Percentiles rank a stretch among this genome's conserved stretches.
Conservation (phyloP, 2,797 vertebrate genomes). For the Manis javanica region DNA sequence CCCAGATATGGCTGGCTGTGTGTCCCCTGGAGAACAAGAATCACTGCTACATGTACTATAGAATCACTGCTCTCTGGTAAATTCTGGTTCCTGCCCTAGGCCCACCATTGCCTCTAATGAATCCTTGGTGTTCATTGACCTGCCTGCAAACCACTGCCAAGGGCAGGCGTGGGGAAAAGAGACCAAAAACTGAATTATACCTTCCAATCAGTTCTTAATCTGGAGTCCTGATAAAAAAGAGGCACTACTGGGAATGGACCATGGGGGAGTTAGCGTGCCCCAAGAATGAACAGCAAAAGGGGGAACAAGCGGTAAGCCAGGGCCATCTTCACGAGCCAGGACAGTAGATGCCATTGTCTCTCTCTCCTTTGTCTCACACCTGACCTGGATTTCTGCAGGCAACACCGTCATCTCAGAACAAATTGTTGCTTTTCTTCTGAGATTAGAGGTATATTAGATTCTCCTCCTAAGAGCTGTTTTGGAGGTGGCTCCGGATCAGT, state of each 20-base stretch:
- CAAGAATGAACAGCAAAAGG: neutral
- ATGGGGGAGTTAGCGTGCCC: neutral
- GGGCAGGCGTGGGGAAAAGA: neutral
- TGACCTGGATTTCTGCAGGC: slow-evolving; percentile 63
- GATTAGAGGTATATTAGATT: slow-evolving; percentile 61
- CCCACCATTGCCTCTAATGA: neutral
- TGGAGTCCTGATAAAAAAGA: neutral
- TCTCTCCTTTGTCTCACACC: neutral
- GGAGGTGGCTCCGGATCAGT: neutral
- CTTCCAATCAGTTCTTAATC: neutral
- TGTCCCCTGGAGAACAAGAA: neutral
- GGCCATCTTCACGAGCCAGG: neutral
- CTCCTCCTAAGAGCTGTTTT: neutral
- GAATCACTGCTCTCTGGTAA: neutral
- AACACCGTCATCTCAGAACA: neutral
- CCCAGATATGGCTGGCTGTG: neutral
- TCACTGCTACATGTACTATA: neutral
- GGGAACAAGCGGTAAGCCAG: neutral
- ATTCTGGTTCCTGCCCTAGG: neutral
- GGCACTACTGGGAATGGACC: neutral
- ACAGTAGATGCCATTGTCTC: slow-evolving; percentile 22
- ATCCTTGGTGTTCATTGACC: neutral
- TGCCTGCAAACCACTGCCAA: neutral
- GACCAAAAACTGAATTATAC: neutral
- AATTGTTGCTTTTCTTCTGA: slow-evolving; percentile 50